These are phyloP conservation scores for Tetropium fuscum DNA, from an alignment of 2,888 invertebrate genomes.

Conservation along the genomic window DNA sequence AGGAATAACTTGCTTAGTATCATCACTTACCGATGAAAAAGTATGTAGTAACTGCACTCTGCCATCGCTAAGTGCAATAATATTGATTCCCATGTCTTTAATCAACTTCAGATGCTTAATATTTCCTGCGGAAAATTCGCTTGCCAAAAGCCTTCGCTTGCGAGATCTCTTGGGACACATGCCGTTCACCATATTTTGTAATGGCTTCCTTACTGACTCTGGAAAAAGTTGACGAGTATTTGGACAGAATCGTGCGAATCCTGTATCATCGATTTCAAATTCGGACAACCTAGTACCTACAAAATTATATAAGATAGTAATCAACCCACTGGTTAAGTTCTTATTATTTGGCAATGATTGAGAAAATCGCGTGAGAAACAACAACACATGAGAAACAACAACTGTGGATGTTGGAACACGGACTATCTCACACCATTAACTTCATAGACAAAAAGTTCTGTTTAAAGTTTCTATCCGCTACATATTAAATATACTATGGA, in stretches of 20 bases:
- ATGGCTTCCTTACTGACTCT: conserved; percentile 84
- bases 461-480: too few relatives aligned
- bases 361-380: too few relatives aligned
- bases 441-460: too few relatives aligned
- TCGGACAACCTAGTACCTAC: conserved; percentile 38
- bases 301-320: background rate
- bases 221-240: conserved; percentile 87
- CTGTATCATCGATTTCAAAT: conserved; percentile 72
- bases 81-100: conserved; percentile 94
- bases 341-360: too few relatives aligned
- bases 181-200: conserved; percentile 87
- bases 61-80: conserved; percentile 89
- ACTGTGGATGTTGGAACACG: too few relatives aligned
- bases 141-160: conserved; percentile 74
- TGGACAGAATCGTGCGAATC: conserved; percentile 79
- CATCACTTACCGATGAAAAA: conserved; percentile 80
- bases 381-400: too few relatives aligned
- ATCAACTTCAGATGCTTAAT: conserved; percentile 88
- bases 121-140: conserved; percentile 82
- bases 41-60: conserved; percentile 93
- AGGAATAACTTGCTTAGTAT: background rate
- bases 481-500: too few relatives aligned
- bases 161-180: conserved; percentile 76
- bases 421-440: too few relatives aligned
- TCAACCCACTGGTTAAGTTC: too few relatives aligned